Base-by-base conservation (phyloP, 37 sponge, comb jelly and placozoan genomes). In the Dysidea cf. avara region DNA sequence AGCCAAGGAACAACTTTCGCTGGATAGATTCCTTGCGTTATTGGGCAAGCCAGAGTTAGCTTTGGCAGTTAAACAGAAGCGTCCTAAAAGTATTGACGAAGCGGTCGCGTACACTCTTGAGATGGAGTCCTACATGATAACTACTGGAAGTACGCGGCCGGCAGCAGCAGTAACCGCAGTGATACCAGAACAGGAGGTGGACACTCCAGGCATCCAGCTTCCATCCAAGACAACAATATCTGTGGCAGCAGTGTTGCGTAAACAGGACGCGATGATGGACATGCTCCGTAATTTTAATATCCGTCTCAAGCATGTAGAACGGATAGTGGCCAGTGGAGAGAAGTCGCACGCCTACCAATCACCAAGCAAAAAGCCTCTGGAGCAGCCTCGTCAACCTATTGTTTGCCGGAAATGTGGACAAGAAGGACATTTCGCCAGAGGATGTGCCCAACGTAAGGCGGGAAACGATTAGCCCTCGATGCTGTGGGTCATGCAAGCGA, bases 391-490 rank as follows among this genome's bases (percentile, higher is more conserved):
- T 13, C 18, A 39, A 32, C 37, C 26, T 22, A 34, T 25, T 33
- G 43, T 34, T 25, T 79, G 80, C 38, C 69, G 70, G 52, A 79
- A 47, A 33, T 79, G 80, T 64, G 53, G 63, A 20, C 38, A 64
- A 46, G 6, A 39, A n/a, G 81, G 81, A 14, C 72, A 81, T 64
- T 26, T 61, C 7, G 61, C 80, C 17, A 55, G 71, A 21, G 47
- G 53, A 12, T 81, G 64, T 59, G 59, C 74, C 24, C 28, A 29
- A 4, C 37, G 18, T 0, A 43, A 56, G 57, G 61, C 40, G 83
- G 83, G 64, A 83, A 83, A 76, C 71, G 34, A 38, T 11, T 12
- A 16, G 43, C 77, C 83, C 61, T 24, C 70, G 25, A 69, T 32
- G 53, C 40, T 24, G 53, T 18, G 75, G 49, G 75, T 61, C 77